Evolutionary conservation across 1,140 invertebrate species (phyloP), one percentile per base, ranked within the genome.

Genomic region (Matsumurasca onukii): DNA sequence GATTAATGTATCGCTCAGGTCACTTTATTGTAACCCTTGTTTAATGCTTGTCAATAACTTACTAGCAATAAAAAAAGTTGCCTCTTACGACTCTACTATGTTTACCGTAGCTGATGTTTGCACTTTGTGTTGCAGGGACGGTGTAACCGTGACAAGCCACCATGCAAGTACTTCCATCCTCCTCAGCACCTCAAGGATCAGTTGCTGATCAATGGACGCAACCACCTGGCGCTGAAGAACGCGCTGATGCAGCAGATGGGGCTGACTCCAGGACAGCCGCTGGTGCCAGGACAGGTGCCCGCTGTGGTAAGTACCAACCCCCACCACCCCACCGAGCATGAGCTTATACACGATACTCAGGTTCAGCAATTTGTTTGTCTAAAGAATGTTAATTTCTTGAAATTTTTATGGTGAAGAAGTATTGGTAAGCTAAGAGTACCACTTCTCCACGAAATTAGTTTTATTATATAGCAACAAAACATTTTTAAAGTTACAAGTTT

Each of bases 161-260:
- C 98, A 74, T 99, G 98, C 92, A 99, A 99, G 87, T 99, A 99
- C 84, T 97, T 99, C 83, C 98, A 99, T 86, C 97, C 97, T 72
- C 98, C 98, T 73, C 97, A 99, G 80, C 98, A 99, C 82, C 87
- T 99, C 73, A 98, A 99, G 86, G 98, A 99, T 84, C 98, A 99
- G 85, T 87, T 99, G 78, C 86, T 99, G 79, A 98, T 99, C 86
- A 99, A 99, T 84, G 98, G 98, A 69, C 88, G 97, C 76, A 99
- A 99, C 86, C 98, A 99, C 85, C 86, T 99, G 81, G 97, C 97
- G 72, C 83, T 99, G 79, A 98, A 98, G 84, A 97, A 97, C 83
- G 94, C 94, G 69, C 85, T 97, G 73, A 93, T 97, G 89, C 94
- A 96, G 84, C 94, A 97, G 82, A 95, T 97, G 92, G 93, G 93